Evolutionary conservation across 2,888 invertebrate species (phyloP).

Genomic region (Nowickia ferox): DNA sequence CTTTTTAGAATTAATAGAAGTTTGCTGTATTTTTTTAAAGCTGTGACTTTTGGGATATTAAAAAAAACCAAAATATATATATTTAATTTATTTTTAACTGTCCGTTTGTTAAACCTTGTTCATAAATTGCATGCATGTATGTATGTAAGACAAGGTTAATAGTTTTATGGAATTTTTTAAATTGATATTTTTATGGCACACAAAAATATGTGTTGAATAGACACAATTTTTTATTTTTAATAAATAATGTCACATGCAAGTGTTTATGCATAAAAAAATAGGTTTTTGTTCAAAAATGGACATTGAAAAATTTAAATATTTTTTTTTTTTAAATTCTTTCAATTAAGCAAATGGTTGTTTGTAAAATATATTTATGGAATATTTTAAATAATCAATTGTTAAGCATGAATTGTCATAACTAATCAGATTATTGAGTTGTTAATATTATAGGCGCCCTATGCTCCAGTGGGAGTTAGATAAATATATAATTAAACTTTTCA

Average conservation of each 20-base stretch:
- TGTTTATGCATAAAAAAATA: too few relatives aligned
- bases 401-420: background rate
- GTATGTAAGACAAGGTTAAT: slow-evolving; percentile 37
- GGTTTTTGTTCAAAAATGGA: too few relatives aligned
- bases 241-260: background rate
- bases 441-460: too few relatives aligned
- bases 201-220: slow-evolving; percentile 36
- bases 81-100: background rate
- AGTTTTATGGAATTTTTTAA: slow-evolving; percentile 48
- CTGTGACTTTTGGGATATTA: background rate
- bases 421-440: slow-evolving; percentile 3
- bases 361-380: background rate
- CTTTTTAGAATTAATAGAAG: background rate
- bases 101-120: background rate
- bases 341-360: background rate
- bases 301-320: too few relatives aligned
- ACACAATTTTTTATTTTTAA: background rate
- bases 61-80: background rate
- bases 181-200: slow-evolving; percentile 32
- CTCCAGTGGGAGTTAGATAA: too few relatives aligned
- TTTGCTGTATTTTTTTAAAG: background rate
- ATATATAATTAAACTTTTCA: too few relatives aligned
- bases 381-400: background rate
- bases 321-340: background rate
- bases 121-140: background rate